Percentiles rank a stretch among this genome's conserved stretches.
Conservation (phyloP, 1,140 invertebrate genomes). For the Pygmarrhopalites habei region DNA sequence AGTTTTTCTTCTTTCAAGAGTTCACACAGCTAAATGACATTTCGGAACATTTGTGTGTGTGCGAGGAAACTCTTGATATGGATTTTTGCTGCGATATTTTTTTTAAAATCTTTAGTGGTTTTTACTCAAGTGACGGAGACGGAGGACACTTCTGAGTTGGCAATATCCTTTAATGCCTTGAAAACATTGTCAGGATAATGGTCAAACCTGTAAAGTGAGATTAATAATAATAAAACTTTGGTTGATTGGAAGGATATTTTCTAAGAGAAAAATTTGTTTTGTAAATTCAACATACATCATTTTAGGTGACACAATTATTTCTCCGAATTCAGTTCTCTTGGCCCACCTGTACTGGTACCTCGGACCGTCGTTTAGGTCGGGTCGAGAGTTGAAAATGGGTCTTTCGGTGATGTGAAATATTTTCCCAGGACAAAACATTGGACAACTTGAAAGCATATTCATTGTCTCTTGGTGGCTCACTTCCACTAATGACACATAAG, state of each 20-base stretch:
- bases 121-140: no score
- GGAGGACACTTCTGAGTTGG: conserved; percentile 4
- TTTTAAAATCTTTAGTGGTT: no score
- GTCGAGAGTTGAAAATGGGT: conserved; percentile 33
- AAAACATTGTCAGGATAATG: conserved; percentile 43
- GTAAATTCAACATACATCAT: no score
- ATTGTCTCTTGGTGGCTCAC: conserved; percentile 33
- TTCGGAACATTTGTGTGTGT: no score
- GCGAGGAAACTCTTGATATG: no score
- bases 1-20: no score
- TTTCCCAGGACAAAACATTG: conserved; percentile 36
- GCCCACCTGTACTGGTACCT: conserved; percentile 44
- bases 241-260: no score
- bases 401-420: conserved; percentile 35
- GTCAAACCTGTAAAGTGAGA: no score
- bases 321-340: conserved; percentile 42
- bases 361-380: conserved; percentile 33
- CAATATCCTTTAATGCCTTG: conserved; percentile 28
- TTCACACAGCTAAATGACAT: no score
- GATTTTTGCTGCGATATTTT: no score
- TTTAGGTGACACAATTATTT: conserved; percentile 45
- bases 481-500: conserved; percentile 39
- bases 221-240: no score
- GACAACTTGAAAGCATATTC: conserved; percentile 32
- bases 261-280: no score